Conservation (phyloP, 2,113 vertebrate species). For the Malurus elegans region DNA sequence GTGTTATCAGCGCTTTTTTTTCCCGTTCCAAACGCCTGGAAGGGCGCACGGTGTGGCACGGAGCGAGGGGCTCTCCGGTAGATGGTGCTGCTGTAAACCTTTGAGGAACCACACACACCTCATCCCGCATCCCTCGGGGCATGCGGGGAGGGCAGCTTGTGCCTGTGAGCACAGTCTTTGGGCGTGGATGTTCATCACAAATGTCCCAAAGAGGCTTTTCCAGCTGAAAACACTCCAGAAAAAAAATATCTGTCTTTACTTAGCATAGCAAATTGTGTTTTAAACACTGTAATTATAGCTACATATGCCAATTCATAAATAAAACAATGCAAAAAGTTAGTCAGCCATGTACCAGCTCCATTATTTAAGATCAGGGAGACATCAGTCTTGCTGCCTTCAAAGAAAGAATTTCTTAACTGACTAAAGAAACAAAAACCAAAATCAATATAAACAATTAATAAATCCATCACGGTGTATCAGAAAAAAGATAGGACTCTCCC, state of each 20-base stretch:
- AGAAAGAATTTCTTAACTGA: neutral
- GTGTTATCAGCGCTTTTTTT: neutral
- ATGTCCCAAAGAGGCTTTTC: neutral
- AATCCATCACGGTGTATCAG: neutral
- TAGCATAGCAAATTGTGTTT: neutral
- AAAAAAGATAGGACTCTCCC: neutral
- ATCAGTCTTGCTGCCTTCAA: neutral
- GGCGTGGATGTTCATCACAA: neutral
- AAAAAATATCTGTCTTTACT: neutral
- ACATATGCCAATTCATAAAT: neutral
- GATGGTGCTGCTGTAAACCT: conserved; percentile 62
- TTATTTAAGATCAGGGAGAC: neutral
- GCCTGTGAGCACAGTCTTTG: fast-evolving
- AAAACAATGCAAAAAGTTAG: neutral
- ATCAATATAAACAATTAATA: neutral
- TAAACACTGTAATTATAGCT: neutral
- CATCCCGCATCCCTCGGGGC: neutral
- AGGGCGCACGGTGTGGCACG: fast-evolving
- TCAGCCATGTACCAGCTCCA: neutral
- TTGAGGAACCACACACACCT: fast-evolving
- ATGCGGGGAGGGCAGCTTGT: neutral
- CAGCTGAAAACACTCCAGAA: neutral
- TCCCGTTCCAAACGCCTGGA: fast-evolving
- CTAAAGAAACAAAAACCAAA: neutral
- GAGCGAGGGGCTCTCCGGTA: neutral